A percentile compares a stretch with the other conserved stretches of the same genome.
Conservation (phyloP, 2,888 invertebrate species). For the Eupithecia abbreviata region DNA sequence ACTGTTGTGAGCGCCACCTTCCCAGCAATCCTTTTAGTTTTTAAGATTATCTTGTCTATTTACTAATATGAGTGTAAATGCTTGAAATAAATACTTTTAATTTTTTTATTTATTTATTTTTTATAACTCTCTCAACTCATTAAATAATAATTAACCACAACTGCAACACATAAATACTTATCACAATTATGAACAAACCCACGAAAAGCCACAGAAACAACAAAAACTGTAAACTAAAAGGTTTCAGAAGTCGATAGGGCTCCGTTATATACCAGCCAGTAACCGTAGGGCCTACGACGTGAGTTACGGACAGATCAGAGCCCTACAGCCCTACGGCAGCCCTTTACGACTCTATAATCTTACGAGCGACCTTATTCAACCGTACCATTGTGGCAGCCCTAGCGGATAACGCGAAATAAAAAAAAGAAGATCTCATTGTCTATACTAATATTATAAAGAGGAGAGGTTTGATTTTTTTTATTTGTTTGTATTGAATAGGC, state of each 20-base stretch:
- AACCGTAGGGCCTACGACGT: slow-evolving; percentile 1
- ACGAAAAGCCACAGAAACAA: neutral
- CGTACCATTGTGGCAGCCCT: neutral
- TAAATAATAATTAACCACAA: neutral
- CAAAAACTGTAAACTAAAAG: neutral
- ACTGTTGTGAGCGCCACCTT: too few relatives aligned
- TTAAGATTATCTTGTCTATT: too few relatives aligned
- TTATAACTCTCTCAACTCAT: too few relatives aligned
- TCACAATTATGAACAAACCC: neutral
- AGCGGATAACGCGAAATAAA: neutral
- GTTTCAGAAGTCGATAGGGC: neutral
- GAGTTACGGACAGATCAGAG: neutral
- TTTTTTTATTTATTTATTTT: too few relatives aligned
- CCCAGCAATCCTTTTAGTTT: too few relatives aligned
- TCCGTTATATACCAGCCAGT: neutral
- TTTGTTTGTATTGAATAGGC: too few relatives aligned
- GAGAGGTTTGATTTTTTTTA: too few relatives aligned
- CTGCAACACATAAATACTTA: neutral
- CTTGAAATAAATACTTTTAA: too few relatives aligned
- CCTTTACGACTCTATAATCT: slow-evolving; percentile 6
- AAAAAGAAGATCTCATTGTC: too few relatives aligned
- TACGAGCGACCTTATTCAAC: neutral
- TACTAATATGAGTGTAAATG: too few relatives aligned
- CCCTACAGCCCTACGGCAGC: neutral
- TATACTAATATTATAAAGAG: too few relatives aligned